Evolutionary conservation across 2,113 vertebrate species (phyloP).

Genomic region (Fulmarus glacialis): DNA sequence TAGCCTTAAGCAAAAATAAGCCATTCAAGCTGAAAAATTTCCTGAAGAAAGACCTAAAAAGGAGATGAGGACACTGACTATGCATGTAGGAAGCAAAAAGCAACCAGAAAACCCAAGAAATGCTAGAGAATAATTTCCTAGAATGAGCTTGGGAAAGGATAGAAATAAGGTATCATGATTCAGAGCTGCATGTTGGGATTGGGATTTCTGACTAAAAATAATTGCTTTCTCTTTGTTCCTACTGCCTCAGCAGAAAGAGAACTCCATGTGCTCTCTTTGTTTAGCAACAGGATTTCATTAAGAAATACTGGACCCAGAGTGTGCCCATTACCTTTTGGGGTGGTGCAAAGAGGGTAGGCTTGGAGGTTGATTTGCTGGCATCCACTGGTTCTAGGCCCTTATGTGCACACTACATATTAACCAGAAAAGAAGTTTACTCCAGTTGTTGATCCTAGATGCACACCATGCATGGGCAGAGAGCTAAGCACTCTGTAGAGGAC

Average conservation of each 20-base stretch:
- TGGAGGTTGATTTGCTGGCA: not conserved
- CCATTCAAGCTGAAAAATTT: not conserved
- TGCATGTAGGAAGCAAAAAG: not conserved
- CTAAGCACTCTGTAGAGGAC: not conserved
- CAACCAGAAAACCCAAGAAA: not conserved
- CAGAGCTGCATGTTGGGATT: not conserved
- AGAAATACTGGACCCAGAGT: not conserved
- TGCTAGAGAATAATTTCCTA: not conserved
- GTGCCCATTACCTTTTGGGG: not conserved
- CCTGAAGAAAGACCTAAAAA: not conserved
- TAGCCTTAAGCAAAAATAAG: not conserved
- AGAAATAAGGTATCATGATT: not conserved
- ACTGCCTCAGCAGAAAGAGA: not conserved
- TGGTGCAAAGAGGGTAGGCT: not conserved
- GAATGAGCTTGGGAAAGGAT: not conserved
- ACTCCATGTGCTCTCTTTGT: not conserved
- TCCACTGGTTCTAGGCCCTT: not conserved
- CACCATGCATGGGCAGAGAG: not conserved
- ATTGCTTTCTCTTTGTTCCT: not conserved
- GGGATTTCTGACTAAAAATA: not conserved
- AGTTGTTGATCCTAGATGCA: not conserved
- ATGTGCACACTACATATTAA: not conserved
- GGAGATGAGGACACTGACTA: not conserved
- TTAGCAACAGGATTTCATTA: not conserved
- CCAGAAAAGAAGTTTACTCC: not conserved